Conservation (phyloP, 2,113 vertebrate species). For the Castor canadensis region DNA sequence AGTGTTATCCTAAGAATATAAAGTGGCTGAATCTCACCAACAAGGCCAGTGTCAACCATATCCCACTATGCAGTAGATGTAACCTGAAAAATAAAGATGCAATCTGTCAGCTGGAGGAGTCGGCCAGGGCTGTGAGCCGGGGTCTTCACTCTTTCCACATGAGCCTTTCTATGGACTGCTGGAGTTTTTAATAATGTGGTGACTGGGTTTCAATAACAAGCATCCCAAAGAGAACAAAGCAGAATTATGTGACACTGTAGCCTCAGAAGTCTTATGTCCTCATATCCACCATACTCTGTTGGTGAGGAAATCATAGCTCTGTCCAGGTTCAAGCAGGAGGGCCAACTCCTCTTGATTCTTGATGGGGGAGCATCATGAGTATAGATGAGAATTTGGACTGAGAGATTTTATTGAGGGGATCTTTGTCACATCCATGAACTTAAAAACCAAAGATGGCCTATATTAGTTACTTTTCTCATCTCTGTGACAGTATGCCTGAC, state of each 20-base stretch:
- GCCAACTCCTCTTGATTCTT: too few relatives aligned
- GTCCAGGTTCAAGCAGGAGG: background rate
- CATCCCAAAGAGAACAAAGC: too few relatives aligned
- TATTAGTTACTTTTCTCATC: background rate
- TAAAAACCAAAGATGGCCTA: background rate
- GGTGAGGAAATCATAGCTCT: too few relatives aligned
- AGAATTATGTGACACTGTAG: background rate
- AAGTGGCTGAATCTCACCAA: too few relatives aligned
- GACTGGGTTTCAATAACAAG: background rate
- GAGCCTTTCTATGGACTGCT: background rate
- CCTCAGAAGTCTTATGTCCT: background rate
- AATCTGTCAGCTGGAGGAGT: background rate
- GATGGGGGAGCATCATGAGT: background rate
- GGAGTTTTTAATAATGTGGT: background rate
- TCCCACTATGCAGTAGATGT: too few relatives aligned
- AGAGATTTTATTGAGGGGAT: background rate
- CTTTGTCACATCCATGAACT: background rate
- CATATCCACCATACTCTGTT: too few relatives aligned
- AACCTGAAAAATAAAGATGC: too few relatives aligned
- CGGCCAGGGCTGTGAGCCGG: background rate
- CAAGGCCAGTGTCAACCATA: too few relatives aligned
- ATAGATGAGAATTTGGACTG: background rate
- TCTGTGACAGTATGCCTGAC: too few relatives aligned
- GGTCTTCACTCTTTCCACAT: background rate
- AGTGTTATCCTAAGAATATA: too few relatives aligned